Conservation (phyloP, 2,888 invertebrate species). For the Perdita meconis region DNA sequence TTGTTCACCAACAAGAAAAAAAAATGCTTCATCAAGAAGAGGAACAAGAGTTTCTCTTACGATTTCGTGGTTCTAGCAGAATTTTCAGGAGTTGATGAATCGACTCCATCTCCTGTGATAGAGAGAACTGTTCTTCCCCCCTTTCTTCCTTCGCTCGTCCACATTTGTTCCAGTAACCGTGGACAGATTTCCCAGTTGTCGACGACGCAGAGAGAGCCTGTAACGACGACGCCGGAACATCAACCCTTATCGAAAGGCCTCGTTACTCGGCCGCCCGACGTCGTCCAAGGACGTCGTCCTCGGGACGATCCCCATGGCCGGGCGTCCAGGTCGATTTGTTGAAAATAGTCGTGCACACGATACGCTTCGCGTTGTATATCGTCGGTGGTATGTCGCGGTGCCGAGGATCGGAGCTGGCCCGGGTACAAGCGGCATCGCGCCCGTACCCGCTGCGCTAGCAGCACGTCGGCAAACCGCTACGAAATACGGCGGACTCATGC, state of each 20-base stretch:
- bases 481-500: slow-evolving; percentile 73
- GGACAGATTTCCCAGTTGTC: slow-evolving; percentile 26
- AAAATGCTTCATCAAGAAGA: no score
- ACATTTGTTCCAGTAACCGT: slow-evolving; percentile 22
- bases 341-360: slow-evolving; percentile 63
- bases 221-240: slow-evolving; percentile 36
- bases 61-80: no score
- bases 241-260: slow-evolving; percentile 47
- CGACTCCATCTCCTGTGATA: no score
- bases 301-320: slow-evolving; percentile 29
- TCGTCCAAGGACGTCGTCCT: slow-evolving; percentile 49
- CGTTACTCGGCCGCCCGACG: slow-evolving; percentile 17
- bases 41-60: no score
- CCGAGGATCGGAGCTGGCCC: slow-evolving; percentile 59
- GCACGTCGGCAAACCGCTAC: slow-evolving; percentile 64
- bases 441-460: slow-evolving; percentile 71
- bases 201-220: slow-evolving; percentile 24
- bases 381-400: slow-evolving; percentile 68
- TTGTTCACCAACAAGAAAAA: no score
- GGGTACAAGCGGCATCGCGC: slow-evolving; percentile 71
- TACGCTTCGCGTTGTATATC: slow-evolving; percentile 62
- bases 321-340: slow-evolving; percentile 66
- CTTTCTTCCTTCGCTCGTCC: background rate
- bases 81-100: no score
- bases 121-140: no score